Percentiles rank a stretch among this genome's conserved stretches.
These are phyloP conservation scores for Brenthis hecate DNA, from an alignment of 2,888 invertebrate species.

Conservation along the genomic window DNA sequence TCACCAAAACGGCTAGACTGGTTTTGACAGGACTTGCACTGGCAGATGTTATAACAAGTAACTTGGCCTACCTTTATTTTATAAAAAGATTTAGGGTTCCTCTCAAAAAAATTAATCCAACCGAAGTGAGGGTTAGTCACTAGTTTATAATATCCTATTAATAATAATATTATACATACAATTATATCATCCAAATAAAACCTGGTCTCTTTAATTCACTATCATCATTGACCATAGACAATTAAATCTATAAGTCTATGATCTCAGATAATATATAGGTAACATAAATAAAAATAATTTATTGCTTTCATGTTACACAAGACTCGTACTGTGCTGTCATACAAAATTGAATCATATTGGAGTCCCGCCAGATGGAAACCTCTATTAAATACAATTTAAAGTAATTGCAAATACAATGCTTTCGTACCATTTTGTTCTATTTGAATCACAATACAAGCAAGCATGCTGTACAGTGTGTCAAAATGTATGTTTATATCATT, in stretches of 20 bases:
- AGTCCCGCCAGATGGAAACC: constrained; percentile 45
- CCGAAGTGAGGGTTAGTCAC: too few relatives aligned
- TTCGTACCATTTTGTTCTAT: background rate
- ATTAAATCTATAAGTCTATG: constrained; percentile 7
- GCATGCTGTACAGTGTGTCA: too few relatives aligned
- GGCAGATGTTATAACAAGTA: too few relatives aligned
- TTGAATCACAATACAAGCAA: background rate
- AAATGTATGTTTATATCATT: too few relatives aligned
- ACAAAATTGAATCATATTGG: constrained; percentile 45
- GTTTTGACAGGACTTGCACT: too few relatives aligned
- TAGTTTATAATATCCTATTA: too few relatives aligned
- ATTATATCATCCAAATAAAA: background rate
- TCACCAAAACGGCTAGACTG: too few relatives aligned
- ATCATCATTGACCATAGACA: background rate
- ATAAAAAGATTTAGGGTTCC: too few relatives aligned
- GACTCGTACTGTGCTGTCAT: constrained; percentile 14
- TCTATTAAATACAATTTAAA: constrained; percentile 14
- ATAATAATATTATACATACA: too few relatives aligned
- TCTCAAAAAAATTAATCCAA: too few relatives aligned
- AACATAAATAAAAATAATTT: constrained; percentile 17
- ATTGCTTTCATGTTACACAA: constrained; percentile 12
- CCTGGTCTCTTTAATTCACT: background rate
- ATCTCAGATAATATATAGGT: constrained; percentile 13
- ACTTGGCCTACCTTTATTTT: too few relatives aligned
- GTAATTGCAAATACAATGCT: background rate